Base-by-base conservation (phyloP, 2,888 invertebrate species). In the Drosophila mimetica region DNA sequence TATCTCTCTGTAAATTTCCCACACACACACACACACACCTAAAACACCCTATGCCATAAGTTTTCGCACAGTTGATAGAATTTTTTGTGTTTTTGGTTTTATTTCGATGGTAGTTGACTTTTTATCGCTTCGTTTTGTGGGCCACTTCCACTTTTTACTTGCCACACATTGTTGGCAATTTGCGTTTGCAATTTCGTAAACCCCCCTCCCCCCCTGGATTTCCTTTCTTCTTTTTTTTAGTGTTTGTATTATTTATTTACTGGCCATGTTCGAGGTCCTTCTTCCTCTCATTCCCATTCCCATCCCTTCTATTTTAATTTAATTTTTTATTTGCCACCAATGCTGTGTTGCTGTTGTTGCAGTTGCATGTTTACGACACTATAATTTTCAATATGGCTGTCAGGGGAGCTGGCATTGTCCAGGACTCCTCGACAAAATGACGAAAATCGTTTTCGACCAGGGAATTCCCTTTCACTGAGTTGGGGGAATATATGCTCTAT, bases 351-450 rank as follows among this genome's bases (percentile, higher is more conserved):
- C 50, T 48, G 20, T 60, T 63, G 59, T 71, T 77, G 74, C 72
- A 66, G 86, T 82, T 84, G 85, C 81, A 83, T 80, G 86, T 73
- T 84, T 71, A 80, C 87, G 57, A 79, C 64, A 76, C 79, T 76
- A 85, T 86, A 85, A 86, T 82, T 80, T 83, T 73, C 84, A 77
- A 86, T 86, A 84, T 80, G 70, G 58, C 61, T 57, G 50, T 41
- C 22, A 46, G n/a, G 48, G 42, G 57, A 41, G 20, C 28, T 14
- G 47, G 6, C 57, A 61, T 4, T 42, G 30, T 16, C 42, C 42
- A 25, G 18, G 28, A 13, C 30, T 30, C 7, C 32, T n/a, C 32
- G 25, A 18, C 53, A 44, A 44, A 51, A 36, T n/a, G 0, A 16
- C 8, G 13, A 53, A 36, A 11, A 37, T 14, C 4, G 16, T 2